Evolutionary conservation across 2,888 invertebrate genomes (phyloP), one percentile per base, ranked within the genome.

Genomic region (Cremastobaeus sp.): DNA sequence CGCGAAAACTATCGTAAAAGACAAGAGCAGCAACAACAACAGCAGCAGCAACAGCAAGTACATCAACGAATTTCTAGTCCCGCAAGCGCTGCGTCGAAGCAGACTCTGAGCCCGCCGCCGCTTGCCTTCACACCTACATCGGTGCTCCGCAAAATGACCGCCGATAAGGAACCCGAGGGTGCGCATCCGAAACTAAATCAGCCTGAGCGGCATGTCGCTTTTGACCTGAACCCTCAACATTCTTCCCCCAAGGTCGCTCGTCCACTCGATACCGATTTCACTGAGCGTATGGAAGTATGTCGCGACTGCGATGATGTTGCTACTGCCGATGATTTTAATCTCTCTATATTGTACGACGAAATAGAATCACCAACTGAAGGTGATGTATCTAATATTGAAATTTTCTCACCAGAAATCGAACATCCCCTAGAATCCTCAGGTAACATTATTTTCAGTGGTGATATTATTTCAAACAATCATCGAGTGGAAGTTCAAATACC

Each of bases 91-190:
- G 88, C 88, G 3, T 87, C 89, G 6, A 90, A 90, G 80, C 89
- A 89, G 77, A 88, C 90, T 8, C 85, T 89, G 57, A 92, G 92
- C 12, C 92, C 92, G 8, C 92, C 92, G 20, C 94, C 94, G 9
- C 91, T 95, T 79, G 94, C 96, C 15, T 97, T 97, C 89, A 97
- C 96, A 0, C 97, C 97, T 68, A 97, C 97, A 21, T 96, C 97
- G 73, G 97, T 97, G 73, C 90, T 97, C 83, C 92, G 96, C 74
- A 97, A 97, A 89, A 96, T 97, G 96, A 96, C 96, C 3, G 96
- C 96, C 1, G 96, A 96, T 81, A 95, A 95, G 85, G 95, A 95
- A 78, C 90, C 90, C 15, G 92, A 92, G 84, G 90, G 87, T 87
- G 87, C 85, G 87, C 84, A 84, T 20, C 17, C 28, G 1, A 66